These are phyloP conservation scores for Phortica okadai DNA, from an alignment of 2,888 invertebrate species.

Conservation along the genomic window DNA sequence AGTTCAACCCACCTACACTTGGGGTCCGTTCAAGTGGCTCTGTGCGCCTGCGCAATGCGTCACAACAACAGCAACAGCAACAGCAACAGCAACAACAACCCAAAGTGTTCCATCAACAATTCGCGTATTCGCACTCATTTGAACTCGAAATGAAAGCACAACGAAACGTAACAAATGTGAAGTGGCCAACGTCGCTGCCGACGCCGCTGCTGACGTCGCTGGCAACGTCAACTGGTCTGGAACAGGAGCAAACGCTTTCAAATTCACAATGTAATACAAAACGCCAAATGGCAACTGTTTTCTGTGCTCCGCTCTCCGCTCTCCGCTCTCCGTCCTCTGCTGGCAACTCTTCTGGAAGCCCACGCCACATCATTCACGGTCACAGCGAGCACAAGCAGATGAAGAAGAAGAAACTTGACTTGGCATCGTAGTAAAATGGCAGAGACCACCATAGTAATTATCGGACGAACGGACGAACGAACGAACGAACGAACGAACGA, in stretches of 20 bases:
- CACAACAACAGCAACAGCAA: slow-evolving; percentile 39
- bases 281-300: slow-evolving; percentile 5
- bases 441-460: slow-evolving; percentile 37
- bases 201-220: neutral
- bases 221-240: no score
- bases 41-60: slow-evolving; percentile 42
- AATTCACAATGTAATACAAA: neutral
- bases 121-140: neutral
- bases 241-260: neutral
- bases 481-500: slow-evolving; percentile 22
- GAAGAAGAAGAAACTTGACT: neutral
- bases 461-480: slow-evolving; percentile 34
- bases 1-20: neutral
- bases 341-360: slow-evolving; percentile 49
- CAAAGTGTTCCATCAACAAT: no score
- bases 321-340: no score
- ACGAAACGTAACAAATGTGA: neutral
- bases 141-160: slow-evolving; percentile 21
- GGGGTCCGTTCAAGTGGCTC: neutral
- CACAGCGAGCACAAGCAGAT: slow-evolving; percentile 37
- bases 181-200: neutral
- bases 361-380: slow-evolving; percentile 67
- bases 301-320: no score
- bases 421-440: slow-evolving; percentile 25
- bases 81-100: slow-evolving; percentile 41